Conservation (phyloP, 1,140 invertebrate species). For the Drosophila sechellia region DNA sequence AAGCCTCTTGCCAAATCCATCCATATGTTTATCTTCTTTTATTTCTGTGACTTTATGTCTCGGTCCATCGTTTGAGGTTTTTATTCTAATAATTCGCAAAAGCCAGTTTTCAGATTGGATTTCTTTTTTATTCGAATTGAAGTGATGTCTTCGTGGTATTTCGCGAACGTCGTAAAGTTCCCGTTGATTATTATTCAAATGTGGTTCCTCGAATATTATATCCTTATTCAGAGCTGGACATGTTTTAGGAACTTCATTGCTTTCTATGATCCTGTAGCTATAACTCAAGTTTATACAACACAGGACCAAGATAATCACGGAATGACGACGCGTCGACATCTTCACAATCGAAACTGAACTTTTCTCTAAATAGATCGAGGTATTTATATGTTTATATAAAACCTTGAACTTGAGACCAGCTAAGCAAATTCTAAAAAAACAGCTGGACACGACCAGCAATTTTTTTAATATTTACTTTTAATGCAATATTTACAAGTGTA, state of each 20-base stretch:
- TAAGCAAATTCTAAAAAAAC: slow-evolving; percentile 27
- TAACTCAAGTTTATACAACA: slow-evolving; percentile 1
- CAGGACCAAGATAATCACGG: slow-evolving; percentile 10
- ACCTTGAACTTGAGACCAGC: slow-evolving; percentile 51
- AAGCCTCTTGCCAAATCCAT: not conserved
- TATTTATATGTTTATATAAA: slow-evolving; percentile 41
- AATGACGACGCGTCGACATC: slow-evolving; percentile 36
- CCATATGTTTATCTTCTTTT: not conserved
- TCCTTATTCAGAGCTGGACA: slow-evolving; percentile 29
- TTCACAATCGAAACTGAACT: slow-evolving; percentile 33
- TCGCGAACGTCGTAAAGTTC: slow-evolving; percentile 31
- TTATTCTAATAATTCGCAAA: slow-evolving; percentile 46
- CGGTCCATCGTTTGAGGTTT: not conserved
- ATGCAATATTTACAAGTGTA: slow-evolving; percentile 31
- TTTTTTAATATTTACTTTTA: slow-evolving; percentile 18
- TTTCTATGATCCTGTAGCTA: slow-evolving; percentile 29
- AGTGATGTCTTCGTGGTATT: not conserved
- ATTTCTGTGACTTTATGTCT: not conserved
- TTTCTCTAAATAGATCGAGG: slow-evolving; percentile 1
- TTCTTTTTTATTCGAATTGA: not conserved
- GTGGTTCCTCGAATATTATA: not conserved
- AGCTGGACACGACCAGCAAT: slow-evolving; percentile 44
- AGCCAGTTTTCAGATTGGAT: slow-evolving; percentile 31
- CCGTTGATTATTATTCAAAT: slow-evolving; percentile 13
- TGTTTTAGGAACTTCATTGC: not conserved